These are phyloP conservation scores for Cyaniris semiargus DNA, from an alignment of 2,888 invertebrate species.

Conservation along the genomic window DNA sequence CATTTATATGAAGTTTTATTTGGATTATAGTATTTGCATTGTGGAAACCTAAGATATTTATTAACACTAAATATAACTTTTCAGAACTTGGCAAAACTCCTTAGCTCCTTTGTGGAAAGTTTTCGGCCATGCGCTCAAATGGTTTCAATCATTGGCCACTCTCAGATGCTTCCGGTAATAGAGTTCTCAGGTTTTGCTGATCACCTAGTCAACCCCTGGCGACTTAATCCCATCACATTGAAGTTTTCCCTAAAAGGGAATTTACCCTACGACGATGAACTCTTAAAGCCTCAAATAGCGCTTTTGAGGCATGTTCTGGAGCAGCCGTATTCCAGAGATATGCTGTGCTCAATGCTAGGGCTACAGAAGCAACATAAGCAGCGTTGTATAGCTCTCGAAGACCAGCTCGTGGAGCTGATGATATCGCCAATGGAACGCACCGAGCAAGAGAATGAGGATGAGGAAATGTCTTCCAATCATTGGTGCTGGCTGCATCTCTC, in stretches of 20 bases:
- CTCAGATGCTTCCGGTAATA: conserved; percentile 95
- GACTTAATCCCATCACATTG: conserved; percentile 90
- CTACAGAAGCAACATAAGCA: conserved; percentile 95
- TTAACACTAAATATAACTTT: conserved; percentile 45
- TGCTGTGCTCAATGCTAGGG: conserved; percentile 97
- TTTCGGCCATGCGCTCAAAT: conserved; percentile 97
- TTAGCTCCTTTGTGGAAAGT: conserved; percentile 94
- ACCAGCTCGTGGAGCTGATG: conserved; percentile 94
- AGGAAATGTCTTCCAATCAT: conserved; percentile 84
- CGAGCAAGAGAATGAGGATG: conserved; percentile 83
- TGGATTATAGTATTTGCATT: background rate
- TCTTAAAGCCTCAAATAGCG: conserved; percentile 93
- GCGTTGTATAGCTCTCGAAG: conserved; percentile 93
- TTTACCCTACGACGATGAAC: conserved; percentile 93
- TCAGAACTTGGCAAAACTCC: conserved; percentile 90
- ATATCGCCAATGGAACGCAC: conserved; percentile 95
- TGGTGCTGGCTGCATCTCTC: conserved; percentile 96
- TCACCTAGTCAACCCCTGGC: conserved; percentile 95
- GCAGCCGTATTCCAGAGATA: conserved; percentile 97
- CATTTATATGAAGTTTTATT: too few species aligned
- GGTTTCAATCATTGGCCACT: conserved; percentile 95
- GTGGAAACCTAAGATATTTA: background rate
- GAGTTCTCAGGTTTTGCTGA: conserved; percentile 95
- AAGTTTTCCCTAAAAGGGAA: conserved; percentile 83
- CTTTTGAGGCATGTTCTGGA: conserved; percentile 93